Evolutionary conservation across 2,113 vertebrate genomes (phyloP).

Genomic region (Varanus salvator): DNA sequence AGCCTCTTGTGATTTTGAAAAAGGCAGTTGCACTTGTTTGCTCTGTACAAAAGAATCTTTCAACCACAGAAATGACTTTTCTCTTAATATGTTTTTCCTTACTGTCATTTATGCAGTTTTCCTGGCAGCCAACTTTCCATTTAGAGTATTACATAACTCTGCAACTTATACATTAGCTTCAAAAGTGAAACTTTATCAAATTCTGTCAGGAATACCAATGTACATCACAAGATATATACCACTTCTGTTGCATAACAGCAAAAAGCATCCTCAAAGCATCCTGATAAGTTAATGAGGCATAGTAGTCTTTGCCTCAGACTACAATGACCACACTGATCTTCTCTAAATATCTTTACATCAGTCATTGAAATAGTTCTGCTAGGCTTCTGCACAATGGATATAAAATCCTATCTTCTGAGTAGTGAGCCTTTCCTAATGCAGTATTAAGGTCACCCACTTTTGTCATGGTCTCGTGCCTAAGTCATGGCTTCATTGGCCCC

Average conservation of each 20-base stretch:
- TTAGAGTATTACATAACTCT: conserved; percentile 29
- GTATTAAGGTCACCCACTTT: neutral
- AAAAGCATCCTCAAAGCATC: conserved; percentile 26
- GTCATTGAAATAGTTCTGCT: conserved; percentile 19
- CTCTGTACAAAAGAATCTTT: neutral
- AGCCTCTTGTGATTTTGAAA: neutral
- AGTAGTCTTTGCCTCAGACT: conserved; percentile 2
- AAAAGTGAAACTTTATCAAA: conserved; percentile 31
- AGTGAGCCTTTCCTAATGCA: neutral
- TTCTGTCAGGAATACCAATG: conserved; percentile 18
- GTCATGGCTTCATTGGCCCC: neutral
- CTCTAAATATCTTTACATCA: neutral
- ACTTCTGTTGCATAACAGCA: neutral
- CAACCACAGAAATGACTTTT: neutral
- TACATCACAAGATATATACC: neutral
- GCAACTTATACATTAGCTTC: conserved; percentile 14
- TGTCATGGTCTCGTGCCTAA: neutral
- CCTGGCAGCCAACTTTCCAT: conserved; percentile 20
- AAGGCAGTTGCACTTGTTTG: neutral
- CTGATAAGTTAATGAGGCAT: conserved; percentile 6
- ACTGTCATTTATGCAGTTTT: neutral
- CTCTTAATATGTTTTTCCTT: neutral
- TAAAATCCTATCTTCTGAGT: neutral
- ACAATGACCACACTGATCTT: conserved; percentile 3
- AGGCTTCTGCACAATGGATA: neutral